Conservation (phyloP, 1,140 invertebrate species). For the Cryptotermes secundus region DNA sequence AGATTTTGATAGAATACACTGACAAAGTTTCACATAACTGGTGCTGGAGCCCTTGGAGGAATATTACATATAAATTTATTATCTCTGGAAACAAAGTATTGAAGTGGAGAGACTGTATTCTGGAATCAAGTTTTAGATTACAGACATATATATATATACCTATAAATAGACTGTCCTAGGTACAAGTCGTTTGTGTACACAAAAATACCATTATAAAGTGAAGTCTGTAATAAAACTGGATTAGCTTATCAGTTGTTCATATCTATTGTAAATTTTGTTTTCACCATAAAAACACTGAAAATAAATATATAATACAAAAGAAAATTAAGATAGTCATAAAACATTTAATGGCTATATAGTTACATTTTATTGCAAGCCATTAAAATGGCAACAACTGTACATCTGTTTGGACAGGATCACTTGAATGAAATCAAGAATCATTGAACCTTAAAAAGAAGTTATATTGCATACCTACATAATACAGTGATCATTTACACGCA, state of each 20-base stretch:
- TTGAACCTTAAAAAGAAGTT: not conserved
- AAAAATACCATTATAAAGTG: not conserved
- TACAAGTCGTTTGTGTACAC: not conserved
- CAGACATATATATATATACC: not conserved
- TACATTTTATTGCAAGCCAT: not conserved
- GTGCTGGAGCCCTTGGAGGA: too few relatives aligned
- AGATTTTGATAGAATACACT: too few relatives aligned
- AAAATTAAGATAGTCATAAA: not conserved
- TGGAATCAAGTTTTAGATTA: not conserved
- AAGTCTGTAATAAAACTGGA: not conserved
- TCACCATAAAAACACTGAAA: not conserved
- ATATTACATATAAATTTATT: too few relatives aligned
- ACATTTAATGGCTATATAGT: not conserved
- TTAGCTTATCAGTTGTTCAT: not conserved
- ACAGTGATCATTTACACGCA: not conserved
- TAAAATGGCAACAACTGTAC: not conserved
- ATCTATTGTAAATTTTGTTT: not conserved
- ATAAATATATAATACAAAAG: not conserved
- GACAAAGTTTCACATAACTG: too few relatives aligned
- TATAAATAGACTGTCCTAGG: not conserved
- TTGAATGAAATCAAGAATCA: not conserved
- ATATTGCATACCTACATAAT: not conserved
- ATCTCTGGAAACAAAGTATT: not conserved
- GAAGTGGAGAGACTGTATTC: not conserved
- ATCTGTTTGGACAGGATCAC: not conserved